These are phyloP conservation scores for Pteromalus puparum DNA, from an alignment of 1,140 invertebrate genomes.

Conservation along the genomic window DNA sequence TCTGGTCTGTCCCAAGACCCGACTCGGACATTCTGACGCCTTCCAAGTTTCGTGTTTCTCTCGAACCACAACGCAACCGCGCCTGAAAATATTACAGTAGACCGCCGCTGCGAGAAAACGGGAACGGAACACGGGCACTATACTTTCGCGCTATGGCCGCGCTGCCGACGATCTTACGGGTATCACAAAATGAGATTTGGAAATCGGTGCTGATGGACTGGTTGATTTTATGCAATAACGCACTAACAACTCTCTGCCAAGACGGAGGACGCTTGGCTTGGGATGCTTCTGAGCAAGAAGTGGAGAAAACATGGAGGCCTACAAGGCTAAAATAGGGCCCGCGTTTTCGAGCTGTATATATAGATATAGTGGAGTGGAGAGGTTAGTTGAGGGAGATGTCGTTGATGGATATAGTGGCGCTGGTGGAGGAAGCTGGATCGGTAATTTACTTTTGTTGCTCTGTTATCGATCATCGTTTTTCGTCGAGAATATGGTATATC, in stretches of 20 bases:
- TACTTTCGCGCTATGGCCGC: conserved; percentile 34
- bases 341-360: background rate
- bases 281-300: background rate
- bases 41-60: conserved; percentile 42
- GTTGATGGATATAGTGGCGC: no score
- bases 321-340: background rate
- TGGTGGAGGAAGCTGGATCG: no score
- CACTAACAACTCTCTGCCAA: no score
- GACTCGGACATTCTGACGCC: conserved; percentile 34
- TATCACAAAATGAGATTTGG: background rate
- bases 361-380: no score
- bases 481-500: no score
- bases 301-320: background rate
- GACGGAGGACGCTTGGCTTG: no score
- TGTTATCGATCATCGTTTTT: no score
- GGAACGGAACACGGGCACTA: conserved; percentile 58
- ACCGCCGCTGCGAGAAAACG: conserved; percentile 11
- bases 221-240: background rate
- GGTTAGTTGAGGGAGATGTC: no score
- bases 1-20: background rate
- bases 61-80: background rate
- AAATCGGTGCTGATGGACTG: background rate
- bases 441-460: no score
- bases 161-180: background rate
- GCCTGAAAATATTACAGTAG: conserved; percentile 22